Evolutionary conservation across 2,797 vertebrate genomes (phyloP).

Genomic region (Balearica regulorum): DNA sequence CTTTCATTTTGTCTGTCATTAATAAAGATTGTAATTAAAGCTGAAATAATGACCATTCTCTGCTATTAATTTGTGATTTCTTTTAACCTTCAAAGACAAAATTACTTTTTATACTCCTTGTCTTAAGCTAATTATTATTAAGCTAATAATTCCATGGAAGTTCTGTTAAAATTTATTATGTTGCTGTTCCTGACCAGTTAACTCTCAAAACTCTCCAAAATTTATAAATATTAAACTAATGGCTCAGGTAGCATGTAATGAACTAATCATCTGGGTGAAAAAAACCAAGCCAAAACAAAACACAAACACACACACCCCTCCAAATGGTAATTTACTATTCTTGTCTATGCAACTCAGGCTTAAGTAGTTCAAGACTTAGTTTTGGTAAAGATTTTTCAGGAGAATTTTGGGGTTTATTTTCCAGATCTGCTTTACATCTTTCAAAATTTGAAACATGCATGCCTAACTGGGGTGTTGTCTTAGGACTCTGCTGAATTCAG

Average conservation of each 20-base stretch:
- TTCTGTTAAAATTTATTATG: neutral
- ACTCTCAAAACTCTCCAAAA: neutral
- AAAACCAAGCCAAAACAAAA: neutral
- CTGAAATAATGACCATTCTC: neutral
- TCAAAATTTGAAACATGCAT: neutral
- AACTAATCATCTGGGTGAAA: neutral
- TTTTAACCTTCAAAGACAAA: neutral
- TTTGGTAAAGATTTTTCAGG: neutral
- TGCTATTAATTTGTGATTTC: neutral
- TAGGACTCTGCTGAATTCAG: neutral
- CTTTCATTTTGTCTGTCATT: neutral
- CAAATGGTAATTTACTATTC: neutral
- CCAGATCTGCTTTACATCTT: neutral
- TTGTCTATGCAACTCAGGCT: neutral
- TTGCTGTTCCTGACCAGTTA: neutral
- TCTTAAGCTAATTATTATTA: neutral
- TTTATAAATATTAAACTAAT: neutral
- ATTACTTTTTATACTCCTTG: neutral
- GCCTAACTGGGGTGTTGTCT: neutral
- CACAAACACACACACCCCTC: neutral
- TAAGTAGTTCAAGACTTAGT: neutral
- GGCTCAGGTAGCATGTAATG: neutral
- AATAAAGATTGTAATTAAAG: neutral
- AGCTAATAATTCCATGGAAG: neutral
- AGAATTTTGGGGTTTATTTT: fast-evolving